Percentiles rank a stretch among this genome's conserved stretches.
Evolutionary conservation across 2,888 invertebrate genomes (phyloP).

Genomic region (Dugesia japonica): DNA sequence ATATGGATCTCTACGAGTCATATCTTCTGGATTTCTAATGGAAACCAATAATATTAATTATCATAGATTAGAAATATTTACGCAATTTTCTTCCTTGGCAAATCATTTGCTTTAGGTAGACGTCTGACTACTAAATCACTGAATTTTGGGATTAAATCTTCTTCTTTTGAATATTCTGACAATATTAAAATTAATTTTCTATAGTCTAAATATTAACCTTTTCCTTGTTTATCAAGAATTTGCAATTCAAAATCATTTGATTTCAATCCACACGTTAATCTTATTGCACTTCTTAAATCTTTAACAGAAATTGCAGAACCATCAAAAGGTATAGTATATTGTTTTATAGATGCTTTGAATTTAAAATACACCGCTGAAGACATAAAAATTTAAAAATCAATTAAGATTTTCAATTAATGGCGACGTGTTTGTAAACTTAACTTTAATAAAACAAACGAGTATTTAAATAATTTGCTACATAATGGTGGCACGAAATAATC

Average conservation of each 20-base stretch:
- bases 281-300: conserved; percentile 13
- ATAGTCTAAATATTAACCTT: conserved; percentile 2
- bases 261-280: conserved; percentile 17
- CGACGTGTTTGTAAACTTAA: not conserved
- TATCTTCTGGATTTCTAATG: not conserved
- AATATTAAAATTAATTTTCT: no score
- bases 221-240: conserved; percentile 8
- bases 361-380: not conserved
- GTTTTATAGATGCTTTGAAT: not conserved
- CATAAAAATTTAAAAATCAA: no score
- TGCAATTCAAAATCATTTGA: conserved; percentile 9
- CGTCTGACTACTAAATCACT: not conserved
- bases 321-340: conserved; percentile 21
- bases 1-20: not conserved
- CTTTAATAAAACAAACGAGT: not conserved
- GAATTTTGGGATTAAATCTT: not conserved
- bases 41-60: not conserved
- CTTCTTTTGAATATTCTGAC: not conserved
- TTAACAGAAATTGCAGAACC: conserved; percentile 23
- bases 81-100: not conserved
- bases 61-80: not conserved
- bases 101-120: not conserved
- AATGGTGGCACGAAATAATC: no score
- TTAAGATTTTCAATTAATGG: no score
- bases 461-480: no score